Percentiles rank a stretch among this genome's conserved stretches.
Conservation (phyloP, 64 coral and sea anemone species). For the Montipora cactus region DNA sequence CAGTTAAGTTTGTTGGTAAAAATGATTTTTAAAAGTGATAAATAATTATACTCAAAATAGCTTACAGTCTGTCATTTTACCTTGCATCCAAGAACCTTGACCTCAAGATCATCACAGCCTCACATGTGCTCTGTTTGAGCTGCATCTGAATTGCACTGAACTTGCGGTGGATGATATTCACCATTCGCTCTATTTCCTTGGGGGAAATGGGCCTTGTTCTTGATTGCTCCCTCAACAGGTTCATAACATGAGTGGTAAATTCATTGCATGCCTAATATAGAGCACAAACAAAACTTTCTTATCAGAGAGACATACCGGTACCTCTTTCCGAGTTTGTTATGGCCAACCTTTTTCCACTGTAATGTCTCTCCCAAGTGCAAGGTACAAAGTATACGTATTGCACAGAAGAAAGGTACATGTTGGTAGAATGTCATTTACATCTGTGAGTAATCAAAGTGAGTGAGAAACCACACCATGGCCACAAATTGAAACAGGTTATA, state of each 20-base stretch:
- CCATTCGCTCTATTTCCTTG: constrained; percentile 99
- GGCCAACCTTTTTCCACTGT: no score
- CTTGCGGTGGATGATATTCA: constrained; percentile 98
- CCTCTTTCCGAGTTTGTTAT: no score
- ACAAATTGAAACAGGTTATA: not conserved
- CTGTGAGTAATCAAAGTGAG: not conserved
- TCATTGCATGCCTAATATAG: constrained; percentile 94
- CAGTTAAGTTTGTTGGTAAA: no score
- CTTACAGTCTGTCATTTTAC: constrained; percentile 19
- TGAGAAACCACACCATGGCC: not conserved
- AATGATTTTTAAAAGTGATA: no score
- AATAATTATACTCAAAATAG: no score
- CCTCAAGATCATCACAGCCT: constrained; percentile 99
- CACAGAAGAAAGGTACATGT: not conserved
- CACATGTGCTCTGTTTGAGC: constrained; percentile 98
- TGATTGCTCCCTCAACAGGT: constrained; percentile 95
- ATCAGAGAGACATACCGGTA: not conserved
- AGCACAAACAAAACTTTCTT: not conserved
- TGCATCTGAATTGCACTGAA: constrained; percentile 99
- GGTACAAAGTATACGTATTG: not conserved
- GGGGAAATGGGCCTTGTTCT: constrained; percentile 95
- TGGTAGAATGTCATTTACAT: not conserved
- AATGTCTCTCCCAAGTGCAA: no score
- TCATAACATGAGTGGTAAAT: constrained; percentile 99
- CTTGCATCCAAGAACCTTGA: constrained; percentile 99